Conservation (phyloP, 2,113 vertebrate genomes). For the Dromiciops gliroides region DNA sequence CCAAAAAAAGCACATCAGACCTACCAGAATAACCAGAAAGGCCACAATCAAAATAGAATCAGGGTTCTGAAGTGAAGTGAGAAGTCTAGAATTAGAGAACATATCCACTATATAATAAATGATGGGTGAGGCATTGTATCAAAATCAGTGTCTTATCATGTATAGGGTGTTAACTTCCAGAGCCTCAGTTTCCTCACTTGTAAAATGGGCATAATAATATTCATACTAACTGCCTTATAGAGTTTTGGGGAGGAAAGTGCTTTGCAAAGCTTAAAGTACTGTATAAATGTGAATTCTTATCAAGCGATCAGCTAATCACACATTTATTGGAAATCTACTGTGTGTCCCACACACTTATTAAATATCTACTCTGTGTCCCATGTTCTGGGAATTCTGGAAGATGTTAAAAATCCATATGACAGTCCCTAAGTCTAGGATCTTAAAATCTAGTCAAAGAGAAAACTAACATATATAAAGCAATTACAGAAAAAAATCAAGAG, state of each 20-base stretch:
- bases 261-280: not conserved
- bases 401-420: not conserved
- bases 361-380: not conserved
- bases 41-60: not conserved
- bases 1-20: not conserved
- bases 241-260: not conserved
- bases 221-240: not conserved
- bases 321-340: not conserved
- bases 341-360: not conserved
- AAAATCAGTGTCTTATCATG: not conserved
- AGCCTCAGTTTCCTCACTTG: not conserved
- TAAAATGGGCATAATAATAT: not conserved
- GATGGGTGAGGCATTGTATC: not conserved
- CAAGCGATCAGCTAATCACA: not conserved
- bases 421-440: not conserved
- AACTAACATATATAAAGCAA: not conserved
- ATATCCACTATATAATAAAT: not conserved
- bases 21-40: not conserved
- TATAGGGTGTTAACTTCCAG: not conserved
- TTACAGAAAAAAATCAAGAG: not conserved
- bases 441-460: not conserved
- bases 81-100: not conserved
- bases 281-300: not conserved
- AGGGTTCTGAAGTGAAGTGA: not conserved
- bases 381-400: not conserved